Base-by-base conservation (phyloP, 2,888 invertebrate genomes). In the Lochmaea capreae region DNA sequence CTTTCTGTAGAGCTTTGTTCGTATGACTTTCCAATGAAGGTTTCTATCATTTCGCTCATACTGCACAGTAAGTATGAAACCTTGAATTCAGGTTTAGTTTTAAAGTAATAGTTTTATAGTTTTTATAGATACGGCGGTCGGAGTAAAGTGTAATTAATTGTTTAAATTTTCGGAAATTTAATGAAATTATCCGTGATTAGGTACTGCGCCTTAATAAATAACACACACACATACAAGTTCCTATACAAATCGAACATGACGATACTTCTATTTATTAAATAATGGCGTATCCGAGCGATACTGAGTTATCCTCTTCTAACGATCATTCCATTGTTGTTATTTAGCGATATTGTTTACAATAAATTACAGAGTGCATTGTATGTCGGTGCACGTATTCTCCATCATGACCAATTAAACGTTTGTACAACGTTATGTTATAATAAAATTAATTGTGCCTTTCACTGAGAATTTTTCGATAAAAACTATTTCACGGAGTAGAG, bases 391-490 rank as follows among this genome's bases (percentile, higher is more conserved):
- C 85, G 84, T 84, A 84, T 84, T 82, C 63, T 83, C 82, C 81
- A 83, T 82, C 85, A 85, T 84, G 85, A 83, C 85, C 86, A 86
- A 86, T 86, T 86, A 86, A 86, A 84, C 82, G 83, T 83, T 83
- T 81, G 80, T 81, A 83, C 83, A 84, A 85, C 83, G 85, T 84
- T 80, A 83, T 82, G 82, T 81, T 85, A 84, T 85, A 85, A 85
- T 85, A 85, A 86, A 85, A 86, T 86, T 86, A 86, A 86, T 84
- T 82, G 84, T 81, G 81, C 84, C 84, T 86, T 85, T 85, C 85
- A 84, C 83, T 81, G 77, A 77, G 46, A 67, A 79, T 81, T 82
- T 33, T 82, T 80, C 33, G n/a, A 43, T 74, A 49, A 71, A 73
- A 71, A 69, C 57, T 74, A 46, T 67, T 43, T 16, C 46, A 65